These are phyloP conservation scores for Hyles euphorbiae DNA, from an alignment of 1,140 invertebrate genomes.

Conservation along the genomic window DNA sequence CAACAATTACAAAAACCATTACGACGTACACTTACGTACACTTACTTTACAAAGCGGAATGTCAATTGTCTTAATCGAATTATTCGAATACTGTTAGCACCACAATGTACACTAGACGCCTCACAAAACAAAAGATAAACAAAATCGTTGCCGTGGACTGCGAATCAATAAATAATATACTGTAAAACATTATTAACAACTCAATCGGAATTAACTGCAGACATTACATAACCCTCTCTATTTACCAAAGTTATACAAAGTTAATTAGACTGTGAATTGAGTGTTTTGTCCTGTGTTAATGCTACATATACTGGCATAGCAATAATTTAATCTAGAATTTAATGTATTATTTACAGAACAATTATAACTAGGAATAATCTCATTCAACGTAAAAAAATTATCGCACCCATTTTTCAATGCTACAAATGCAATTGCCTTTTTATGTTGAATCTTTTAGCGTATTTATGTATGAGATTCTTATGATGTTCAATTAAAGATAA, in stretches of 20 bases:
- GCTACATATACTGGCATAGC: constrained; percentile 42
- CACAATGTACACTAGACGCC: constrained; percentile 25
- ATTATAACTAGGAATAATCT: constrained; percentile 65
- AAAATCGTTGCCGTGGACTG: constrained; percentile 24
- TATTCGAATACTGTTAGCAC: constrained; percentile 18
- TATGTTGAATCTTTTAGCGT: constrained; percentile 14
- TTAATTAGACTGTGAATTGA: constrained; percentile 10
- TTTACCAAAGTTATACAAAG: constrained; percentile 2
- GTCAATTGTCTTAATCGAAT: background rate
- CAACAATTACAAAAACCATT: constrained; percentile 37
- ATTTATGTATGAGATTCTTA: constrained; percentile 39
- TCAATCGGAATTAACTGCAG: constrained; percentile 17
- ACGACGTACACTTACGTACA: too few species aligned
- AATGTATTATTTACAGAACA: constrained; percentile 58
- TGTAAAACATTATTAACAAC: constrained; percentile 36
- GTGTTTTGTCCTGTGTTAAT: constrained; percentile 32
- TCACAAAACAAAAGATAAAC: constrained; percentile 53
- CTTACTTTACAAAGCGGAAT: too few species aligned
- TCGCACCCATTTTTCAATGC: constrained; percentile 51
- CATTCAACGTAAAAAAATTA: constrained; percentile 54
- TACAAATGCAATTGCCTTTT: constrained; percentile 36
- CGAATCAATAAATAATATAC: constrained; percentile 46
- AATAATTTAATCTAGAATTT: constrained; percentile 41
- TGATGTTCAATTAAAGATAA: background rate
- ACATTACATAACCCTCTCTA: background rate